Evolutionary conservation across 2,888 invertebrate genomes (phyloP).

Genomic region (Lepidonotus clava): DNA sequence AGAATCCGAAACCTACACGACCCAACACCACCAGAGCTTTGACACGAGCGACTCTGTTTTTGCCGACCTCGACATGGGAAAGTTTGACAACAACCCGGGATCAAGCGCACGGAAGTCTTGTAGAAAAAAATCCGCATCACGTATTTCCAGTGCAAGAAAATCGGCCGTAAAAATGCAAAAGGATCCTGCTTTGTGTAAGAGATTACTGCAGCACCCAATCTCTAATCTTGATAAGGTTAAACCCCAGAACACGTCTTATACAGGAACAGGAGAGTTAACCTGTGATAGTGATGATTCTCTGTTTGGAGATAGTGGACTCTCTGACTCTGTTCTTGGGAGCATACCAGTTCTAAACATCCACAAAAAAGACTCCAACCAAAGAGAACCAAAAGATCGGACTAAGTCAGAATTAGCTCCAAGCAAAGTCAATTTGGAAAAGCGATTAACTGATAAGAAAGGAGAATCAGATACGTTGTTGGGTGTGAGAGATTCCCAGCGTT

Average conservation of each 20-base stretch:
- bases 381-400: not conserved
- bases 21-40: slow-evolving; percentile 58
- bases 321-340: not conserved
- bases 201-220: not conserved
- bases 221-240: not conserved
- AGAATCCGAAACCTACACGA: slow-evolving; percentile 36
- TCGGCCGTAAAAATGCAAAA: too few species aligned
- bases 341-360: not conserved
- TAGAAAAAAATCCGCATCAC: not conserved
- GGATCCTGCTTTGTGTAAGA: too few species aligned
- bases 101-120: slow-evolving; percentile 4
- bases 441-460: too few species aligned
- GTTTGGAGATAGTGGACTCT: not conserved
- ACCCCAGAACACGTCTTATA: not conserved
- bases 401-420: too few species aligned
- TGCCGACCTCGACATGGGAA: slow-evolving; percentile 64
- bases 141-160: not conserved
- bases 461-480: too few species aligned
- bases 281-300: slow-evolving; percentile 4
- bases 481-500: too few species aligned
- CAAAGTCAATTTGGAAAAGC: too few species aligned
- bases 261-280: not conserved
- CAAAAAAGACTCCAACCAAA: not conserved
- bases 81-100: not conserved
- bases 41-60: slow-evolving; percentile 63